Conservation (phyloP, 2,797 vertebrate species). For the Bryconaethiops microstoma region DNA sequence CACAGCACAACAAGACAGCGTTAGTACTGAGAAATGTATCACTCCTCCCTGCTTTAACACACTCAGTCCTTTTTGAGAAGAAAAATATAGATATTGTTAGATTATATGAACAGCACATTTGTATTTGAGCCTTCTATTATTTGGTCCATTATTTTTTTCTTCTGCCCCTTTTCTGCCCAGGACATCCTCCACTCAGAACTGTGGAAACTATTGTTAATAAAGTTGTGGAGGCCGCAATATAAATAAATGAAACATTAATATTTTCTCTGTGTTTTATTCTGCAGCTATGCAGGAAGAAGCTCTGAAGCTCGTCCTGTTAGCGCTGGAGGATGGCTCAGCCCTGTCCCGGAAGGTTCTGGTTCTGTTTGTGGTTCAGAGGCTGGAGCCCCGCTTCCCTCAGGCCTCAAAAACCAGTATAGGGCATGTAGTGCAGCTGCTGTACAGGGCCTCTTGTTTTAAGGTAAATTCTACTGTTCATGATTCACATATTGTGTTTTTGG, state of each 20-base stretch:
- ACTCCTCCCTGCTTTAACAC: no score
- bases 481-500: neutral
- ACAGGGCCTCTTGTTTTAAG: slow-evolving; percentile 99
- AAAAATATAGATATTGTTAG: no score
- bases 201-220: neutral
- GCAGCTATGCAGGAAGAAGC: slow-evolving; percentile 99
- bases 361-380: slow-evolving; percentile 97
- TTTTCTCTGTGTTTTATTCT: no score
- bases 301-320: slow-evolving; percentile 94
- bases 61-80: no score
- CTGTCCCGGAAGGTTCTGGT: slow-evolving; percentile 97
- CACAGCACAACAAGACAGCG: no score
- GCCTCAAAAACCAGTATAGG: slow-evolving; percentile 99
- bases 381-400: slow-evolving; percentile 97
- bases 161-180: no score
- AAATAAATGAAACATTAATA: neutral
- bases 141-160: no score
- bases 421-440: slow-evolving; percentile 98
- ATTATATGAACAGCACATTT: no score
- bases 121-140: no score
- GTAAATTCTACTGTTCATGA: slow-evolving; percentile 63
- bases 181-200: neutral
- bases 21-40: no score
- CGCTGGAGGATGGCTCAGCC: slow-evolving; percentile 96
- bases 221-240: neutral